Evolutionary conservation across 1,140 invertebrate species (phyloP).

Genomic region (Belonocnema kinseyi): DNA sequence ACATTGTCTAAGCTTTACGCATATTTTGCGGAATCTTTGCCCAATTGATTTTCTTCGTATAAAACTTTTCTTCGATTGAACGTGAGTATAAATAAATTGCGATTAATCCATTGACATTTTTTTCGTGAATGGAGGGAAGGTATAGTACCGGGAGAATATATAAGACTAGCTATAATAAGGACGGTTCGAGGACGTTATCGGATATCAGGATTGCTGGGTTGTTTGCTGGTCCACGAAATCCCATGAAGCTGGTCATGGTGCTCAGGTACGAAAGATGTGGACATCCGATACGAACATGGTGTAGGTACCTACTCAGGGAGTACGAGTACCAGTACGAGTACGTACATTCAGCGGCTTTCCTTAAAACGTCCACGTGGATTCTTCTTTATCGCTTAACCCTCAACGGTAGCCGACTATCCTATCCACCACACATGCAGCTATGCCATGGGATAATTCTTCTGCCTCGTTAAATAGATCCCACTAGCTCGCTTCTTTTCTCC

Average conservation of each 20-base stretch:
- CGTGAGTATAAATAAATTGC: not conserved
- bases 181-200: conserved; percentile 61
- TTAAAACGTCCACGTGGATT: conserved; percentile 26
- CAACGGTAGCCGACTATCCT: conserved; percentile 10
- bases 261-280: conserved; percentile 53
- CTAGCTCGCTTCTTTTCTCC: conserved; percentile 4
- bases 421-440: conserved; percentile 5
- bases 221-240: conserved; percentile 51
- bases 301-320: not conserved
- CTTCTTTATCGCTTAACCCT: conserved; percentile 32
- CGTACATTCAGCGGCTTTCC: conserved; percentile 4
- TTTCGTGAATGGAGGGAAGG: conserved; percentile 8
- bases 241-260: conserved; percentile 8
- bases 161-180: conserved; percentile 64
- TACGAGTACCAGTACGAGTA: not conserved
- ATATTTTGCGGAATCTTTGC: too few species aligned
- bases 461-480: conserved; percentile 33
- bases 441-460: conserved; percentile 23
- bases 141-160: conserved; percentile 49
- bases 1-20: too few species aligned
- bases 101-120: conserved; percentile 6
- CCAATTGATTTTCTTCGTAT: too few species aligned
- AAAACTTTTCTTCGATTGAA: not conserved
- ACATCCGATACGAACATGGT: conserved; percentile 54
- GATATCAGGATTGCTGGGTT: conserved; percentile 49